Evolutionary conservation across 2,113 vertebrate species (phyloP).

Genomic region (Lichenostomus cassidix): DNA sequence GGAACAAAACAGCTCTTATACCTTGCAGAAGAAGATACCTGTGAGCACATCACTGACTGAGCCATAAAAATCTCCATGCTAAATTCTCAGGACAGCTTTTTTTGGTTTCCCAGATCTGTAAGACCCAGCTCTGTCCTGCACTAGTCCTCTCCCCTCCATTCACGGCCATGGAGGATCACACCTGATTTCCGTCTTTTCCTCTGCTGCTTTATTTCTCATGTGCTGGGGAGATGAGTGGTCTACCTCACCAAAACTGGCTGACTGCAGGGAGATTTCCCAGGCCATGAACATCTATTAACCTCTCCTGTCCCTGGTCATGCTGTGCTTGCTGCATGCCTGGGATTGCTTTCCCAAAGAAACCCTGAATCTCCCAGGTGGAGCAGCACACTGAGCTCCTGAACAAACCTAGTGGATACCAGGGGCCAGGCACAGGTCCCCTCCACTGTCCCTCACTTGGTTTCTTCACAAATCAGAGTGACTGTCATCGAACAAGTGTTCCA

Average conservation of each 20-base stretch:
- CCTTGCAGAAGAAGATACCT: neutral
- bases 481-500: slow-evolving; percentile 84
- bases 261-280: neutral
- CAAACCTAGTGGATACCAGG: neutral
- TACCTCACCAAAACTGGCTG: neutral
- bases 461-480: slow-evolving; percentile 84
- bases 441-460: slow-evolving; percentile 43
- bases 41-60: neutral
- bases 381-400: neutral
- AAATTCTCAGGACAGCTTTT: neutral
- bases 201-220: neutral
- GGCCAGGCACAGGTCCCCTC: fast-evolving
- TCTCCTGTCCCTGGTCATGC: neutral
- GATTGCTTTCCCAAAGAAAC: neutral
- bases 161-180: neutral
- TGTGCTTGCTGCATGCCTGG: neutral
- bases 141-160: neutral
- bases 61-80: neutral
- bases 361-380: neutral
- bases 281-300: neutral
- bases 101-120: neutral
- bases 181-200: neutral
- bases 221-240: neutral
- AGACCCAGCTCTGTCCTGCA: neutral
- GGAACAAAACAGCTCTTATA: neutral